Conservation (phyloP, 2,113 vertebrate species). For the Aptenodytes patagonicus region DNA sequence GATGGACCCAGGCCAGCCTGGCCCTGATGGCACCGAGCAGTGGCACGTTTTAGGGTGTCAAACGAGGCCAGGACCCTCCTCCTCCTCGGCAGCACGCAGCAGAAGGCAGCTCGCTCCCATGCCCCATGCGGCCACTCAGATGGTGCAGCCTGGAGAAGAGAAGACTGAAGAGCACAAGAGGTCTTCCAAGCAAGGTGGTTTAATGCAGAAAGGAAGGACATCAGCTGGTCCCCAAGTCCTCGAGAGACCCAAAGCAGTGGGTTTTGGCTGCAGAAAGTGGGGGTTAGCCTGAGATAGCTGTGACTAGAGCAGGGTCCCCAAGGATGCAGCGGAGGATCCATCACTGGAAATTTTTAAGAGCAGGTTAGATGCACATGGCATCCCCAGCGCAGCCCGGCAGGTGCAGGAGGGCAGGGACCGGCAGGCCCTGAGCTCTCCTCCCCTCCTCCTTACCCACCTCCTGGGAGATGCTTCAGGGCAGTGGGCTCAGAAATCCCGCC, state of each 20-base stretch:
- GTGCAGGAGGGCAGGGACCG: neutral
- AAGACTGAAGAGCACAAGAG: neutral
- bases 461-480: neutral
- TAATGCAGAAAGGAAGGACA: neutral
- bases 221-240: neutral
- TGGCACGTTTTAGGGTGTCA: neutral
- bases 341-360: neutral
- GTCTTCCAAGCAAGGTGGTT: neutral
- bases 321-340: neutral
- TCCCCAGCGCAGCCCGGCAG: rapidly evolving
- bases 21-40: neutral
- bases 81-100: rapidly evolving
- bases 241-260: neutral
- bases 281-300: neutral
- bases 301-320: neutral
- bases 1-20: neutral
- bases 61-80: neutral
- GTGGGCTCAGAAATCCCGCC: neutral
- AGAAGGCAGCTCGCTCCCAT: neutral
- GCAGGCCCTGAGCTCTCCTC: neutral
- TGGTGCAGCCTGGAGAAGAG: neutral
- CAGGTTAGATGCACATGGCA: neutral
- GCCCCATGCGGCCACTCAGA: rapidly evolving
- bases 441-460: neutral
- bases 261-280: neutral